A percentile compares a stretch with the other conserved stretches of the same genome.
Conservation (phyloP, 1,140 invertebrate genomes). For the Andricus grossulariae region DNA sequence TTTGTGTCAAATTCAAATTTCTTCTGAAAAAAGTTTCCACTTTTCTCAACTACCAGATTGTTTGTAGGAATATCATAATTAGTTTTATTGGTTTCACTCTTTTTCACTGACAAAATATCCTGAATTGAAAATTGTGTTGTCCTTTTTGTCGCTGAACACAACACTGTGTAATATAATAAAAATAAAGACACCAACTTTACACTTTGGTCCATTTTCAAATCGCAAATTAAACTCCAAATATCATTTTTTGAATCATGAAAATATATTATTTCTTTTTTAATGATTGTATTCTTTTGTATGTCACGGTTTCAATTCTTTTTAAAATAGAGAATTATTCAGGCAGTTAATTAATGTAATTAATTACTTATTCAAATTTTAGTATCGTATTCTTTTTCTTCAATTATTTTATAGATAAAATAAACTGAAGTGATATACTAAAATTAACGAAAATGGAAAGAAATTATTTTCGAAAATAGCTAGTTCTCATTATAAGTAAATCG, state of each 20-base stretch:
- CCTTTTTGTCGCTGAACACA: not conserved
- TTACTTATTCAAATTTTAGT: not conserved
- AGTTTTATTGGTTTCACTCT: not conserved
- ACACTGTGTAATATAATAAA: not conserved
- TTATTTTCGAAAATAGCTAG: too few species aligned
- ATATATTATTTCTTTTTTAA: too few species aligned
- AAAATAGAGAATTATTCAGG: not conserved
- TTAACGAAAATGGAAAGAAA: too few species aligned
- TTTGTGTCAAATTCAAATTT: constrained; percentile 32
- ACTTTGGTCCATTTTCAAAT: not conserved
- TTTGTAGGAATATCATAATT: not conserved
- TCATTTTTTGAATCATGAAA: too few species aligned
- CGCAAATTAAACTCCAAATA: too few species aligned
- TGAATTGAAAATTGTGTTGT: not conserved
- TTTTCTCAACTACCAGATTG: not conserved
- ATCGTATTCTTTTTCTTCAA: not conserved
- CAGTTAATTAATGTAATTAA: too few species aligned
- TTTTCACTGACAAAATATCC: not conserved
- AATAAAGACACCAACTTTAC: not conserved
- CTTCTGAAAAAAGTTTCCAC: not conserved
- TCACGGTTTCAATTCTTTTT: too few species aligned
- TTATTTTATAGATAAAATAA: too few species aligned
- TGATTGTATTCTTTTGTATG: too few species aligned
- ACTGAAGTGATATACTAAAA: too few species aligned
- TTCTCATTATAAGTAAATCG: not conserved